These are phyloP conservation scores for Zeus faber DNA, from an alignment of 2,113 vertebrate genomes.

Conservation along the genomic window DNA sequence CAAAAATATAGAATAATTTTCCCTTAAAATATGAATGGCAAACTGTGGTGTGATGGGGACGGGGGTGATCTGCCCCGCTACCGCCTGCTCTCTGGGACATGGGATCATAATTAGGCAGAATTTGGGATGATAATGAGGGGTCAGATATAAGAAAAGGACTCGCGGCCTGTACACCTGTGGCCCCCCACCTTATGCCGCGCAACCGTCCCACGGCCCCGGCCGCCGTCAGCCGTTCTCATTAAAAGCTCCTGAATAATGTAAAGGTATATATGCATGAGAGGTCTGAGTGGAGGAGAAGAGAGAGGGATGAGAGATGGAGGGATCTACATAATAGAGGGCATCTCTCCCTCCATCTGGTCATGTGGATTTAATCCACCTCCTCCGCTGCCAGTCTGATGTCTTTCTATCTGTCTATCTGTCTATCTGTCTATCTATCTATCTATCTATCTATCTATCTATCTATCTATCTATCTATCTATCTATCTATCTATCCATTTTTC, in stretches of 20 bases:
- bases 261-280: conserved; percentile 66
- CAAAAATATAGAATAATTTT: conserved; percentile 44
- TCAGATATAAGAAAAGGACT: conserved; percentile 65
- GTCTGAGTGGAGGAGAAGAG: conserved; percentile 26
- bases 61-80: conserved; percentile 35
- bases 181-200: conserved; percentile 66
- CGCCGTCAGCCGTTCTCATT: conserved; percentile 62
- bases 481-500: conserved; percentile 36
- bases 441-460: no score
- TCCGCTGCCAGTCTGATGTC: conserved; percentile 42
- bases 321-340: conserved; percentile 68
- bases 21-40: conserved; percentile 56
- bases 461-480: no score
- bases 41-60: conserved; percentile 43
- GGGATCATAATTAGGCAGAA: conserved; percentile 52
- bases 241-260: conserved; percentile 70
- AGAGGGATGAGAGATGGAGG: conserved; percentile 35
- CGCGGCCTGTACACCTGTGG: conserved; percentile 69
- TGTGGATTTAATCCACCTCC: conserved; percentile 53
- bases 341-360: conserved; percentile 68
- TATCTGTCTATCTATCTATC: no score
- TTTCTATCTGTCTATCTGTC: conserved; percentile 42
- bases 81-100: conserved; percentile 47
- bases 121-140: conserved; percentile 64
- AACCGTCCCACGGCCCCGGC: conserved; percentile 20